Evolutionary conservation across 1,140 invertebrate genomes (phyloP), one percentile per base, ranked within the genome.

Genomic region (Musca vetustissima): DNA sequence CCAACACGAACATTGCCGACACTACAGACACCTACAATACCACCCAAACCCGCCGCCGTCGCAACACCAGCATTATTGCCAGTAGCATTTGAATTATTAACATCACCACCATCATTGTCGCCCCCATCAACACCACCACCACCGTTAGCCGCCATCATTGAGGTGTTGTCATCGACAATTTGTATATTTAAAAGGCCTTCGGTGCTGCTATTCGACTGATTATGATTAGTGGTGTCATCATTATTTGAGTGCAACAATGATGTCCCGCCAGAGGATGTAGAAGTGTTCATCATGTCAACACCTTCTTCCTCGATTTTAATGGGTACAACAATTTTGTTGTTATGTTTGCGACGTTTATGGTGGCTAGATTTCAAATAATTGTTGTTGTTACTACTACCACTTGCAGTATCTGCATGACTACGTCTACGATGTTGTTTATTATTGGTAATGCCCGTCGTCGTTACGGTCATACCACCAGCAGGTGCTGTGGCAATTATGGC

Each of bases 291-390:
- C 50, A 55, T n/a, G 25, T 43, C 11, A 64, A 36, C 32, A 69
- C 21, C 25, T 25, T 48, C 25, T 25, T 48, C 49, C 47, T 70
- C 69, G 2, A 64, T n/a, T 65, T 70, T 70, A 48, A 70, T 64
- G 2, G 66, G 66, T 32, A 47, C 15, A 4, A 32, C 36, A 43
- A 43, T 66, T 66, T 71, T 68, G 59, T 6, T 25, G 9, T 36
- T 47, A 53, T 70, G 66, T 64, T 73, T 74, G 28, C 73, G 72
- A 15, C 74, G 72, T 36, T 75, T 75, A 48, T 53, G 71, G 24
- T 53, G 71, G 24, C 59, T 28, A 6, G 47, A 19, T 64, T 47
- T 69, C 11, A 50, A 25, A 19, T 24, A 53, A 36, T 28, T 66
- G 13, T n/a, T 28, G 32, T 52, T 24, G 7, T 4, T 28, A 43